Base-by-base conservation (phyloP, 2,888 invertebrate species). In the Cecidostiba fungosa region DNA sequence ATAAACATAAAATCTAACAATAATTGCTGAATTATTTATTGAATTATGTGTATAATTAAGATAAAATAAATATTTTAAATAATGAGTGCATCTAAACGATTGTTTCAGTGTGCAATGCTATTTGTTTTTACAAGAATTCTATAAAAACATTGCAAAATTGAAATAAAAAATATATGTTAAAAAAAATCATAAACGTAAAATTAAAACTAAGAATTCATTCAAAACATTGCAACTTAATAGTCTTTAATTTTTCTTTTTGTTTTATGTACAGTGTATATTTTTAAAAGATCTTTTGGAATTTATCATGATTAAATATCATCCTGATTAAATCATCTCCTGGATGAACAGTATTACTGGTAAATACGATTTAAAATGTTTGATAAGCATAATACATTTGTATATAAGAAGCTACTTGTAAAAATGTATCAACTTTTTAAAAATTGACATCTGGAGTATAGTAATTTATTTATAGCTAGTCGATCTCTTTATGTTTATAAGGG, bases 401-500 rank as follows among this genome's bases (percentile, higher is more conserved):
- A 59, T 29, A 54, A 59, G 12, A 47, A 39, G 10, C 5, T 26
- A 74, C 50, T 23, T 26, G 29, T 8, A 36, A 47, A 73, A 19
- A 43, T 43, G 62, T 26, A 39, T 81, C 23, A 59, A 59, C 10
- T 73, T 39, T n/a, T n/a, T 43, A 54, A 47, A 73, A 43, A 39
- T 54, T 72, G 36, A 36, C 43, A 43, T 50, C 59, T 39, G 39
- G 10, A 74, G 47, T 10, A 16, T 72, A 59, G 19, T 29, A 59
- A 12, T 5, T 54, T 32, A 26, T 62, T 3, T 78, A 78, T 47
- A 47, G 29, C n/a, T 39, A 59, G 39, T 12, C 43, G 59, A 8
- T 72, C 54, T 16, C 23, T 23, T n/a, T 43, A 72, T 39, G 8
- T 19, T 43, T 70, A 39, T 39, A 23, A 73, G 29, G 81, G 81